phyloP scores from a whole-genome alignment of 2,113 vertebrate genomes.

The Aix galericulata region DNA sequence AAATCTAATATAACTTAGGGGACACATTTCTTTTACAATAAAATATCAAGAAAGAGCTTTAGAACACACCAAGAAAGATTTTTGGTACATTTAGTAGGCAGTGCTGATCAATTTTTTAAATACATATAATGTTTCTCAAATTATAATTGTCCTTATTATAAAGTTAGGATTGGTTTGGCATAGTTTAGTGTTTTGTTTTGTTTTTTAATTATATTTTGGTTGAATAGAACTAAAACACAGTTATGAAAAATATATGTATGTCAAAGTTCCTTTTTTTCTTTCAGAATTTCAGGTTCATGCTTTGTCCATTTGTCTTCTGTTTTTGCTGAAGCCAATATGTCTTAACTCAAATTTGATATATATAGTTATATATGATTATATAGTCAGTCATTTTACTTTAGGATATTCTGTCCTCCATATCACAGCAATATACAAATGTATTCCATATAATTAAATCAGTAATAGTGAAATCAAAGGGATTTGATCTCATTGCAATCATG shows the following conservation, averaged over 20 bases:
- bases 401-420: rapidly evolving
- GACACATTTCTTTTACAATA: not conserved
- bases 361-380: not conserved
- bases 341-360: not conserved
- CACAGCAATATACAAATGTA: not conserved
- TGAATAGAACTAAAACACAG: not conserved
- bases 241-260: not conserved
- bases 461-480: not conserved
- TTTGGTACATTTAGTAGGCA: not conserved
- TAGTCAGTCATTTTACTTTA: not conserved
- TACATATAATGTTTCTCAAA: not conserved
- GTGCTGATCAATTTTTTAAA: not conserved
- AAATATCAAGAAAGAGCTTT: not conserved
- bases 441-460: not conserved
- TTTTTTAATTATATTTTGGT: too few relatives aligned
- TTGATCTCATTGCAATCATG: too few relatives aligned
- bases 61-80: not conserved
- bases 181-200: not conserved
- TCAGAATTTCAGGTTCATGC: not conserved
- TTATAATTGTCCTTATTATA: not conserved
- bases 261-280: not conserved
- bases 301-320: not conserved
- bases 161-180: not conserved
- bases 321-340: not conserved
- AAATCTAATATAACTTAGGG: not conserved